phyloP scores from a whole-genome alignment of 2,888 invertebrate species.

The Cryptophagus acutangulus region DNA sequence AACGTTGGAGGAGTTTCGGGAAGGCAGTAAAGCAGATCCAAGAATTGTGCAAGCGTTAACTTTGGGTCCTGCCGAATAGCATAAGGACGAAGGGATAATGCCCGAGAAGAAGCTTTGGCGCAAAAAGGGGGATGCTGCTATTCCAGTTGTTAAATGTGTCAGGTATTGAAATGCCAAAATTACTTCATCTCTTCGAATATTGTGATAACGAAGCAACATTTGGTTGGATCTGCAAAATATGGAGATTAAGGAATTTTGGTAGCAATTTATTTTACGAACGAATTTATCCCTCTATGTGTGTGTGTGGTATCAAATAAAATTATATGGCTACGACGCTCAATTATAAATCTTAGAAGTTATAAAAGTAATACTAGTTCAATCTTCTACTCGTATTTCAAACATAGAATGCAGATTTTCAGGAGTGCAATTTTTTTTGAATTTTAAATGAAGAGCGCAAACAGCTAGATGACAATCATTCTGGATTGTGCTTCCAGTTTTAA shows the following conservation, averaged over 20 bases:
- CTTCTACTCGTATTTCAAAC: too few species aligned
- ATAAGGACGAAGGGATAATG: slow-evolving; percentile 41
- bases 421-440: background rate
- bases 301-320: slow-evolving; percentile 13
- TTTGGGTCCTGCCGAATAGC: slow-evolving; percentile 70
- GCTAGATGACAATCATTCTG: slow-evolving; percentile 32
- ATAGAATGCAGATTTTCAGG: too few species aligned
- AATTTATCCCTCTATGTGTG: background rate
- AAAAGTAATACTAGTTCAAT: too few species aligned
- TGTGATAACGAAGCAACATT: slow-evolving; percentile 7
- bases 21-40: slow-evolving; percentile 97
- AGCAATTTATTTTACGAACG: slow-evolving; percentile 6
- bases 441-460: slow-evolving; percentile 22
- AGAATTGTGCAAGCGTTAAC: slow-evolving; percentile 95
- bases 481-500: slow-evolving; percentile 22
- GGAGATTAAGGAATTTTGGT: slow-evolving; percentile 14
- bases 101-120: slow-evolving; percentile 42
- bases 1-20: slow-evolving; percentile 93
- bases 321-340: slow-evolving; percentile 32
- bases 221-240: slow-evolving; percentile 1
- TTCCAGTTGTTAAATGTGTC: slow-evolving; percentile 10
- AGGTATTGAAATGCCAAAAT: slow-evolving; percentile 12
- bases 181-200: slow-evolving; percentile 15
- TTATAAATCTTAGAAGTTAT: slow-evolving; percentile 24
- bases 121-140: slow-evolving; percentile 12